Evolutionary conservation across 1,140 invertebrate species (phyloP).

Genomic region (Lithobius niger): DNA sequence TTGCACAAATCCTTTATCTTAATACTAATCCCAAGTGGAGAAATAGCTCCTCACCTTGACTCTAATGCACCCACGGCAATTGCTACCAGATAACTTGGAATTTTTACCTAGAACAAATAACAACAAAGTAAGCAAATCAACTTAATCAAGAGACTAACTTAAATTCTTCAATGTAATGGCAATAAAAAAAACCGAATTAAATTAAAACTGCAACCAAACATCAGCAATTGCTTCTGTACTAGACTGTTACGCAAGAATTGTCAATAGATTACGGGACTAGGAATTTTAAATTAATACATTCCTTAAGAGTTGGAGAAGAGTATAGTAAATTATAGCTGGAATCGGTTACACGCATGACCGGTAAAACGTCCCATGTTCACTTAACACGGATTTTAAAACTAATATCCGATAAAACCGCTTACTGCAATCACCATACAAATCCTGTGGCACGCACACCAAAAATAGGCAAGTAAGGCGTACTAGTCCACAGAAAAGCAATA

Average conservation of each 20-base stretch:
- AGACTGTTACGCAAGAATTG: neutral
- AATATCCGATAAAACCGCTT: too few relatives aligned
- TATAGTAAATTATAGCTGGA: too few relatives aligned
- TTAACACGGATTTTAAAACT: too few relatives aligned
- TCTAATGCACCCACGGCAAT: constrained; percentile 74
- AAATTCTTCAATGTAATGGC: neutral
- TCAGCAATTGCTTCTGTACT: neutral
- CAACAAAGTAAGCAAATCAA: neutral
- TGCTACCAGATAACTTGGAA: constrained; percentile 57
- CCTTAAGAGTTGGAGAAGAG: too few relatives aligned
- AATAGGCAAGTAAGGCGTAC: too few relatives aligned
- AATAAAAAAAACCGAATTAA: constrained; percentile 1
- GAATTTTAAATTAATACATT: neutral
- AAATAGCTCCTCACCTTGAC: constrained; percentile 29
- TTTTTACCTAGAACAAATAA: constrained; percentile 37
- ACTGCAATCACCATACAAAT: too few relatives aligned
- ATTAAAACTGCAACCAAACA: neutral
- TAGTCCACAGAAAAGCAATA: too few relatives aligned
- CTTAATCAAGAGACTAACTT: neutral
- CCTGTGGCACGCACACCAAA: too few relatives aligned
- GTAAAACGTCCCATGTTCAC: too few relatives aligned
- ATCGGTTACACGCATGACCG: too few relatives aligned
- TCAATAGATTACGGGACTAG: neutral
- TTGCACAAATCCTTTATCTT: too few relatives aligned
- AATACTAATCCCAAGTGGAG: too few relatives aligned